Percentiles rank a stretch among this genome's conserved stretches.
Conservation (phyloP, 2,113 vertebrate genomes). For the Mesitornis unicolor region DNA sequence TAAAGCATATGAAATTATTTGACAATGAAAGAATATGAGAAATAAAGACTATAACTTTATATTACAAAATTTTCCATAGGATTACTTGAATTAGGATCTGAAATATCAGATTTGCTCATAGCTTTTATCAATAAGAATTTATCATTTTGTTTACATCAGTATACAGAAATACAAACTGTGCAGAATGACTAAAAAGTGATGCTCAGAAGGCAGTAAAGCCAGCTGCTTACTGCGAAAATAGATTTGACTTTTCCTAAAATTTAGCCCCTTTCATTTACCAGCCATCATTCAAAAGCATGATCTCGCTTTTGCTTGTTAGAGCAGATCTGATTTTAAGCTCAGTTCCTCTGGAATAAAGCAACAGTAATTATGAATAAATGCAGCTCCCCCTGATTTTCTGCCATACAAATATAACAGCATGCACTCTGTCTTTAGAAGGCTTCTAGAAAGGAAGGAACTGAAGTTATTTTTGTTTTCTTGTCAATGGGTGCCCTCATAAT, state of each 20-base stretch:
- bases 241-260: slow-evolving; percentile 3
- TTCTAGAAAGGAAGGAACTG: not conserved
- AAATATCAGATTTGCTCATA: not conserved
- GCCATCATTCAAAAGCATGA: not conserved
- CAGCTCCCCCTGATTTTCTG: not conserved
- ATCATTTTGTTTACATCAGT: not conserved
- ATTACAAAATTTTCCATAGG: not conserved
- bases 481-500: not conserved
- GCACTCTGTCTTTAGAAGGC: not conserved
- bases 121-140: not conserved
- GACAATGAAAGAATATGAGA: not conserved
- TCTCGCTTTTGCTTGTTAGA: slow-evolving; percentile 11
- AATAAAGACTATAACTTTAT: not conserved
- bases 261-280: not conserved
- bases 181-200: not conserved
- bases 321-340: not conserved
- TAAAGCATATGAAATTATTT: not conserved
- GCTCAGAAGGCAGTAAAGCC: not conserved
- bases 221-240: slow-evolving; percentile 10
- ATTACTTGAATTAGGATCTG: not conserved
- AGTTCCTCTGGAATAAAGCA: slow-evolving; percentile 5
- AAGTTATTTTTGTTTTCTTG: not conserved
- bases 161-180: not conserved
- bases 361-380: not conserved
- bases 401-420: not conserved